Base-by-base conservation (phyloP, 30 jellyfish, hydroid and myxozoan genomes). In the Haliclystus octoradiatus region DNA sequence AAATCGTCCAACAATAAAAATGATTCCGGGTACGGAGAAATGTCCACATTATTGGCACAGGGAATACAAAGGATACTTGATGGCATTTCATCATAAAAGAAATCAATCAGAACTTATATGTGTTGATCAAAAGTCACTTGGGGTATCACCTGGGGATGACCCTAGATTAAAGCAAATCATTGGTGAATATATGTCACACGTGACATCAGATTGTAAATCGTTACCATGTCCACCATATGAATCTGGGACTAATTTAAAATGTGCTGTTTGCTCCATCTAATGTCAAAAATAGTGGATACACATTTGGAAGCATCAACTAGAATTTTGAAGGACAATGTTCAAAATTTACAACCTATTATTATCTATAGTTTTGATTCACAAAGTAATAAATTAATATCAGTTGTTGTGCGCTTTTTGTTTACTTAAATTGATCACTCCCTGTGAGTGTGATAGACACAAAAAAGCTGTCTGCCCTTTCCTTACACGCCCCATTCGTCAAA, bases 91-190 rank as follows among this genome's bases (percentile, higher is more conserved):
- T 47, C 87, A 75, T 49, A 65, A 64, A 27, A 75, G 40, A 25
- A 31, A 46, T 26, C 74, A 65, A 0, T 34, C 83, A 25, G 74
- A 75, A 23, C 30, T 63, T 13, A 35, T 75, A 27, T 75, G 87
- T 57, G 87, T 75, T n/a, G 29, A 75, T 47, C 73, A 75, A 1
- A 72, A 65, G 22, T 82, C 87, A n/a, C 31, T 75, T 25, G 87
- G 87, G 50, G 72, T 66, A n/a, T 34, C 73, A 23, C 87, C 87
- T 0, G 35, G 71, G 2, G 61, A 77, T 40, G 87, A 75, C 46
- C 51, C 73, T 9, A 49, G 63, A 1, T 31, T 68, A 12, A 24
- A 72, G 46, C 35, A 66, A 28, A 63, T 75, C 34, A 66, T 75
- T 34, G 35, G 83, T 34, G 25, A 31, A 0, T 75, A 75, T 32